These are phyloP conservation scores for Frankliniella intonsa DNA, from an alignment of 2,888 invertebrate species.

Conservation along the genomic window DNA sequence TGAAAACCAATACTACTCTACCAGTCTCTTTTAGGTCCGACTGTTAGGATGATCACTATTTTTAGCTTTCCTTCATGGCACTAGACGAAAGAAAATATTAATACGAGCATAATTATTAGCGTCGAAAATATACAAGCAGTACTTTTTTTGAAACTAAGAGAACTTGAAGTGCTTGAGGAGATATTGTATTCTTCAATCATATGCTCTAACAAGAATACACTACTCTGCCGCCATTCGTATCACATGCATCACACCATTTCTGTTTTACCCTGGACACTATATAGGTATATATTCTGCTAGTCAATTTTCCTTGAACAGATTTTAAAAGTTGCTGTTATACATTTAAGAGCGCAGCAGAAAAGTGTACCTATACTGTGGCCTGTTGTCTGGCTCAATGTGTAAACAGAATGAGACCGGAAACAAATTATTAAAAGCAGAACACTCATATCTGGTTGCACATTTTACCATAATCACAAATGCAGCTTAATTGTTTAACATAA, in stretches of 20 bases:
- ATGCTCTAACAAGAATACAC: background rate
- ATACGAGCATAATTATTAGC: background rate
- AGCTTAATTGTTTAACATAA: conserved; percentile 12
- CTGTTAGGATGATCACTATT: background rate
- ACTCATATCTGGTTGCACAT: conserved; percentile 3
- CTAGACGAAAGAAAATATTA: background rate
- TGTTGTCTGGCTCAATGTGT: background rate
- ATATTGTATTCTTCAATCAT: background rate
- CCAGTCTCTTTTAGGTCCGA: conserved; percentile 2
- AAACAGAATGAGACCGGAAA: conserved; percentile 10
- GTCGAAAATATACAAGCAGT: background rate
- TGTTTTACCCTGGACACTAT: background rate
- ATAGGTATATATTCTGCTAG: background rate
- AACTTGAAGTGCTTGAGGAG: background rate
- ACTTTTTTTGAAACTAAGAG: background rate
- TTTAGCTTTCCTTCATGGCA: background rate
- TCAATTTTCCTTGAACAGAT: background rate
- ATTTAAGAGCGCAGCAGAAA: background rate
- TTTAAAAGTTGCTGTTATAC: background rate
- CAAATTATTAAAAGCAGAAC: background rate
- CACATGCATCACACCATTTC: conserved; percentile 11
- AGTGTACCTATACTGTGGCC: background rate
- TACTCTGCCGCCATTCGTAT: background rate
- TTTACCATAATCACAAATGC: background rate
- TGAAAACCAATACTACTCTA: background rate